Evolutionary conservation across 2,888 invertebrate genomes (phyloP), one percentile per base, ranked within the genome.

Genomic region (Agriotes lineatus): DNA sequence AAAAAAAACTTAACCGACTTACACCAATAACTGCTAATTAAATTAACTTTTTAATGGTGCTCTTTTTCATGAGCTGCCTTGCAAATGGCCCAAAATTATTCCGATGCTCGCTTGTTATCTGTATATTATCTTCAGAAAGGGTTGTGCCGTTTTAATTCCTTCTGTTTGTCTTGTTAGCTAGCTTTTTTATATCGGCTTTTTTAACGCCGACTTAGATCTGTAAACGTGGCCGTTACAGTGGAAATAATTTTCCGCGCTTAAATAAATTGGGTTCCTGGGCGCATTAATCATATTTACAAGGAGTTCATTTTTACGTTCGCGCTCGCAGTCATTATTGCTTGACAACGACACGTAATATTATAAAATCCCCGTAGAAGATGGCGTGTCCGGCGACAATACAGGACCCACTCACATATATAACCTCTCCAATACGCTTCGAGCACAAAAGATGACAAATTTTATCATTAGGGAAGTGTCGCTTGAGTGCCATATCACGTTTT

Each of bases 1-100:
- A 77, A 78, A 77, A 77, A 74, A 76, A 75, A 75, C 74, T 74
- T 73, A 73, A 75, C 76, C 78, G 80, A 76, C 80, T 80, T 81
- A 80, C 80, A 81, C 80, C 81, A 81, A 81, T 81, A 81, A 80
- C 79, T 79, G 79, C 78, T 81, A 81, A 82, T 82, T 81, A 80
- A 81, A 82, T 82, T 80, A 81, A 81, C 79, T 80, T 81, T 81
- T 82, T 81, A 81, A 81, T 81, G 80, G 76, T 73, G 74, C 76
- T 76, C 75, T 78, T 79, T 78, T 78, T 77, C 76, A 75, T 71
- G 73, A 74, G 76, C 71, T 71, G 77, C 75, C 69, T 74, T 74
- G 75, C 76, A 76, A 76, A 74, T 75, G 75, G 76, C 72, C 70
- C 72, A 71, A 76, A 77, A 77, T 77, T 77, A 78, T 77, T 74